phyloP scores from a whole-genome alignment of 2,113 vertebrate species.

The Phaetusa simplex region DNA sequence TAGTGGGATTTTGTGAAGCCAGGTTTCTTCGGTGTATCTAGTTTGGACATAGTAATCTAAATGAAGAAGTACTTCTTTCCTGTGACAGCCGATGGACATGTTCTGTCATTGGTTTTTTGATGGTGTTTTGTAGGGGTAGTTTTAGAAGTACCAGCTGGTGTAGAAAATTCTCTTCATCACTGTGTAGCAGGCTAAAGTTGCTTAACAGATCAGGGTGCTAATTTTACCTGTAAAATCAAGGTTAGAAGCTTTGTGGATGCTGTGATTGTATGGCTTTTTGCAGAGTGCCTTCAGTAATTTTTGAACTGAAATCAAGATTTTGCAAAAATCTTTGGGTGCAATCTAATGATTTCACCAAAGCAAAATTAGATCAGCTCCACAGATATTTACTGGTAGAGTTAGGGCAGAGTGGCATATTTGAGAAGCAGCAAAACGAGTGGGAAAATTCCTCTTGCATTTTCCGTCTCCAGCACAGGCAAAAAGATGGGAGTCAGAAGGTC shows the following conservation, averaged over 20 bases:
- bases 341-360: not conserved
- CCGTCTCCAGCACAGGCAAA: not conserved
- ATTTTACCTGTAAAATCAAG: not conserved
- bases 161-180: not conserved
- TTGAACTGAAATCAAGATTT: not conserved
- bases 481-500: not conserved
- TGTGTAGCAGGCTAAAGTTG: not conserved
- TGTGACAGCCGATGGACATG: not conserved
- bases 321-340: not conserved
- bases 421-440: not conserved
- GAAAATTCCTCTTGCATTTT: not conserved
- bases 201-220: not conserved
- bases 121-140: not conserved
- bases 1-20: not conserved
- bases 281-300: not conserved
- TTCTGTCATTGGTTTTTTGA: not conserved
- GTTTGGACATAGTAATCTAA: not conserved
- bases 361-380: not conserved
- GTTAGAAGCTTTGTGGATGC: not conserved
- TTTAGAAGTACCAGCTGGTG: not conserved
- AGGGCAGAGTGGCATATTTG: not conserved
- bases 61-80: not conserved
- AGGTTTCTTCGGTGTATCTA: not conserved
- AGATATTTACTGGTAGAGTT: not conserved
- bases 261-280: not conserved